A percentile compares a stretch with the other conserved stretches of the same genome.
phyloP scores from a whole-genome alignment of 2,113 vertebrate species.

The Rhizomys pruinosus region DNA sequence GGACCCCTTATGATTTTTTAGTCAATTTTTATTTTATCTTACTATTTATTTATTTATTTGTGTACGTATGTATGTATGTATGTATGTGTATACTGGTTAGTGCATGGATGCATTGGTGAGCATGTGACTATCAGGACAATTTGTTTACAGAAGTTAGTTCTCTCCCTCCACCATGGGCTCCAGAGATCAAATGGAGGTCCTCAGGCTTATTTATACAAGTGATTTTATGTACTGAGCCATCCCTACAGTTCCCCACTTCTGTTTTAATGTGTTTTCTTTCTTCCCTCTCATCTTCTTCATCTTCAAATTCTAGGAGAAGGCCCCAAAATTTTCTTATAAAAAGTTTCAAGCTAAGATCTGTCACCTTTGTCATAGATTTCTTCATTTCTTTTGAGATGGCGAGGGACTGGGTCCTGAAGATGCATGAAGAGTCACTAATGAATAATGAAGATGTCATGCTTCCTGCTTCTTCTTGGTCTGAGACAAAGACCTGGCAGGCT shows the following conservation, averaged over 20 bases:
- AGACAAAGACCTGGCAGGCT: too few relatives aligned
- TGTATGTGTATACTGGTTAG: neutral
- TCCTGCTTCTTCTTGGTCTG: too few relatives aligned
- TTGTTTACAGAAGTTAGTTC: neutral
- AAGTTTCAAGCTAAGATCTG: neutral
- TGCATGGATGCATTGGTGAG: too few relatives aligned
- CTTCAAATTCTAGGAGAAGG: constrained; percentile 25
- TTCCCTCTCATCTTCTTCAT: neutral
- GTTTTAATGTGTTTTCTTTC: neutral
- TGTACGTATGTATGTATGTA: neutral
- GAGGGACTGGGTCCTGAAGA: too few relatives aligned
- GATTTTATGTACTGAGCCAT: neutral
- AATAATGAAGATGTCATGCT: too few relatives aligned
- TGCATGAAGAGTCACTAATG: too few relatives aligned
- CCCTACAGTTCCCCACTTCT: neutral
- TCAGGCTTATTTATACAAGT: neutral
- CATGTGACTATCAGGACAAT: neutral
- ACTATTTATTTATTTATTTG: too few relatives aligned
- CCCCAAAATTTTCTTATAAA: neutral
- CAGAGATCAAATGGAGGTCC: neutral
- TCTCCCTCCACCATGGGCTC: neutral
- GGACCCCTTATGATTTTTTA: too few relatives aligned
- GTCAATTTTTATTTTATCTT: too few relatives aligned
- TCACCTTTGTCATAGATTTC: neutral
- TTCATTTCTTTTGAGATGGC: neutral